Percentiles rank a stretch among this genome's conserved stretches.
phyloP scores from a whole-genome alignment of 2,888 invertebrate species.

The Hypolimnas misippus region DNA sequence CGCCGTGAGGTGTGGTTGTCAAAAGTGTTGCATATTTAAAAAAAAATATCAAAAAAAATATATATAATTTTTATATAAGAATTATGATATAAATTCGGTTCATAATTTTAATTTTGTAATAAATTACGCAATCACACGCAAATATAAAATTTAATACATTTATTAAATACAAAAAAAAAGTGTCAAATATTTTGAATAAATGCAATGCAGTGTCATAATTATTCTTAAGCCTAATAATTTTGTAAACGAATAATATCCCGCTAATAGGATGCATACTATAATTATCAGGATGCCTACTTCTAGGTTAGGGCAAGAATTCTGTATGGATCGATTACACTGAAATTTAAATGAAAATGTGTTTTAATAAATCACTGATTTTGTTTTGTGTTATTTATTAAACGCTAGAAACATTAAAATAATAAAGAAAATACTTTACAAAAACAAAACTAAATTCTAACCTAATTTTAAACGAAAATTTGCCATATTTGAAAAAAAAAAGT shows the following conservation, averaged over 20 bases:
- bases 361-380: too few relatives aligned
- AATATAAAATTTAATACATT: neutral
- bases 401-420: neutral
- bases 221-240: neutral
- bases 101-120: neutral
- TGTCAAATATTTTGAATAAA: neutral
- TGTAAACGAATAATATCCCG: neutral
- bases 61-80: neutral
- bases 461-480: neutral
- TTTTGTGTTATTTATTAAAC: neutral
- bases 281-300: too few relatives aligned
- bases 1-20: too few relatives aligned
- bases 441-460: neutral
- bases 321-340: too few relatives aligned
- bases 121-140: neutral
- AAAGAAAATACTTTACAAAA: neutral
- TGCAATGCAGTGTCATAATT: neutral
- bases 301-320: too few relatives aligned
- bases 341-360: too few relatives aligned
- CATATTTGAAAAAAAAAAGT: neutral
- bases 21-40: too few relatives aligned
- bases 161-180: neutral
- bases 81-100: constrained; percentile 11
- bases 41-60: neutral
- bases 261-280: too few relatives aligned